phyloP scores from a whole-genome alignment of 2,113 vertebrate species.

The Caracal caracal region DNA sequence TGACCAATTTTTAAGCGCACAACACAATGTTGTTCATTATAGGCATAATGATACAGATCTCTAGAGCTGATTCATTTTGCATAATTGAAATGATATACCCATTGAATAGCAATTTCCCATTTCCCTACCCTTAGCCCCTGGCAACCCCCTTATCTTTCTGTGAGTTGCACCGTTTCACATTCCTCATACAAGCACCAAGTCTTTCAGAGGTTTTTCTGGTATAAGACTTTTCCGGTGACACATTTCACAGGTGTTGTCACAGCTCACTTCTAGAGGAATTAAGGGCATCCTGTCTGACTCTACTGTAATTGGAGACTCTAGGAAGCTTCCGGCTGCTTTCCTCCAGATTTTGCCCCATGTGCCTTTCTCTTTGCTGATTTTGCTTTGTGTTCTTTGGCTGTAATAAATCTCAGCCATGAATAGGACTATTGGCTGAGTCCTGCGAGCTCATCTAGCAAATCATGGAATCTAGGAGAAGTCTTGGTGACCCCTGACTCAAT shows the following conservation, averaged over 20 bases:
- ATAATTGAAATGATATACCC: background rate
- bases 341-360: background rate
- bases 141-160: background rate
- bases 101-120: background rate
- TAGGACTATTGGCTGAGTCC: background rate
- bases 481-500: background rate
- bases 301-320: background rate
- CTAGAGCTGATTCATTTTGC: background rate
- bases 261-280: background rate
- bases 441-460: background rate
- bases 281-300: background rate
- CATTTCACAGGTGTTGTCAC: background rate
- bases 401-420: background rate
- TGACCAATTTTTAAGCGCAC: background rate
- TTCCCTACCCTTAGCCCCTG: background rate
- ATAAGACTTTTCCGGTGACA: background rate
- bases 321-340: background rate
- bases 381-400: background rate
- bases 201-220: background rate
- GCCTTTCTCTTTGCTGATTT: background rate
- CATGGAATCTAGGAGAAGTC: background rate
- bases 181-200: background rate
- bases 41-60: background rate
- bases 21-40: background rate
- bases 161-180: background rate